Percentiles rank a stretch among this genome's conserved stretches.
These are phyloP conservation scores for Dipus sagitta DNA, from an alignment of 2,797 vertebrate genomes.

Conservation along the genomic window DNA sequence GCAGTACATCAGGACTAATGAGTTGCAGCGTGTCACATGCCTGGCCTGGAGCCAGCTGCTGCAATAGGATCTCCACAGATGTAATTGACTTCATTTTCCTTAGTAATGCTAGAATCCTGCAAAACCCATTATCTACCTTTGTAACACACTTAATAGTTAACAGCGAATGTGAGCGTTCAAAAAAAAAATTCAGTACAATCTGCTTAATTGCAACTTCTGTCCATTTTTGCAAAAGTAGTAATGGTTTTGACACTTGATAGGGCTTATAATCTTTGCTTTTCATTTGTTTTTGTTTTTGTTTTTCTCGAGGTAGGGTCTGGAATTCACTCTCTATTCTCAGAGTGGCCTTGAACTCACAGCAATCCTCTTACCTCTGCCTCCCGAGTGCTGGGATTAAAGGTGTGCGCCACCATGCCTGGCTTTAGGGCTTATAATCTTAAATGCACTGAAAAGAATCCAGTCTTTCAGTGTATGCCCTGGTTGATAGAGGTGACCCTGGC, in stretches of 20 bases:
- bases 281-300: too few relatives aligned
- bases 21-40: background rate
- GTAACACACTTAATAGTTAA: constrained; percentile 3
- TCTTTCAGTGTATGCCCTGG: constrained; percentile 53
- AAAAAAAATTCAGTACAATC: background rate
- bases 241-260: constrained; percentile 45
- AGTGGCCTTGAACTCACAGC: too few relatives aligned
- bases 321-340: too few relatives aligned
- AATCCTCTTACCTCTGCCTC: too few relatives aligned
- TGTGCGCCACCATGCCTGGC: too few relatives aligned
- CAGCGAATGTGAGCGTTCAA: background rate
- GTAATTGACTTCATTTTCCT: constrained; percentile 50
- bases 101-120: constrained; percentile 37
- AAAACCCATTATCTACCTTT: constrained; percentile 34
- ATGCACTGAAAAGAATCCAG: constrained; percentile 24
- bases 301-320: too few relatives aligned
- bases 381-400: too few relatives aligned
- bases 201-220: constrained; percentile 3
- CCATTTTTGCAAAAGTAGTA: constrained; percentile 45
- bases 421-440: constrained; percentile 43
- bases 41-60: background rate
- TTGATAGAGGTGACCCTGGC: background rate
- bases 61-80: constrained; percentile 12
- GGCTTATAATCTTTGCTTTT: constrained; percentile 15
- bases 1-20: background rate